A percentile compares a stretch with the other conserved stretches of the same genome.
Conservation (phyloP, 1,140 invertebrate genomes). For the Drosophila athabasca region DNA sequence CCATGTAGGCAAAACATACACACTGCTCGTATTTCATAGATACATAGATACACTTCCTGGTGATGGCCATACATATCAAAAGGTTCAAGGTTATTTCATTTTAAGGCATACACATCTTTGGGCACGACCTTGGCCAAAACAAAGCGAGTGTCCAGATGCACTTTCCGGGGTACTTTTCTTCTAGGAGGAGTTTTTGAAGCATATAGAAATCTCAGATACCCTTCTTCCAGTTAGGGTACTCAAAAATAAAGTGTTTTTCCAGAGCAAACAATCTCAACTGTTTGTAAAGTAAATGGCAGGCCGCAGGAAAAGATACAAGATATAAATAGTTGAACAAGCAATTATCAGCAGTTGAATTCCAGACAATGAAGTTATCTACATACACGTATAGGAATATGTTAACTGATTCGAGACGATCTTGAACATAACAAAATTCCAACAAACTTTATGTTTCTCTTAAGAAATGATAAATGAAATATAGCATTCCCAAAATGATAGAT, state of each 20-base stretch:
- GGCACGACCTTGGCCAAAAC: constrained; percentile 46
- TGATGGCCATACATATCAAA: constrained; percentile 18
- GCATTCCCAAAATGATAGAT: constrained; percentile 27
- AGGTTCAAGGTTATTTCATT: constrained; percentile 9
- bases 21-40: constrained; percentile 5
- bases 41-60: constrained; percentile 17
- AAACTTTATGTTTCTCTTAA: background rate
- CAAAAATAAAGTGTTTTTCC: constrained; percentile 16
- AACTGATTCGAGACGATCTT: constrained; percentile 5
- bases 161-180: too few relatives aligned
- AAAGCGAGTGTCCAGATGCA: constrained; percentile 34
- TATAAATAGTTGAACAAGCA: constrained; percentile 47
- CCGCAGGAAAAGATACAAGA: constrained; percentile 33
- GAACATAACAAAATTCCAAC: background rate
- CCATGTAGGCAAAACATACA: constrained; percentile 47
- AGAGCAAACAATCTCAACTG: constrained; percentile 36
- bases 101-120: background rate
- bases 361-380: constrained; percentile 9
- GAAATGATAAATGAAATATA: background rate
- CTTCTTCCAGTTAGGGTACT: constrained; percentile 7
- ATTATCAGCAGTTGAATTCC: constrained; percentile 16
- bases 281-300: constrained; percentile 26
- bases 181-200: too few relatives aligned
- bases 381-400: constrained; percentile 1
- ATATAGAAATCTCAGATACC: too few relatives aligned